Evolutionary conservation across 92 coral and sea anemone genomes (phyloP).

Genomic region (Pocillopora grandis): DNA sequence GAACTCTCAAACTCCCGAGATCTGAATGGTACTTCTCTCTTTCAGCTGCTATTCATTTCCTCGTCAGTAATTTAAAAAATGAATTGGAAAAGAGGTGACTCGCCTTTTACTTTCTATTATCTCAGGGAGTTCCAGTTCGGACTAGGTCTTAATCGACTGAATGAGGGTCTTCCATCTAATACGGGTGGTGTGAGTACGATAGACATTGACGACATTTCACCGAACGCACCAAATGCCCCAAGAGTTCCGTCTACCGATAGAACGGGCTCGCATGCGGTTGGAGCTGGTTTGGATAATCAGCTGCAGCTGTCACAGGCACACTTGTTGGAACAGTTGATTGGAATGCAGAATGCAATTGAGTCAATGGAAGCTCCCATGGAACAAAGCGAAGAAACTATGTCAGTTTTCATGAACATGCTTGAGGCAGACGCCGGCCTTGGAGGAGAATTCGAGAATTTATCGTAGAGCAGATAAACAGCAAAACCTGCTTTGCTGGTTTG

Average conservation of each 20-base stretch:
- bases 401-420: slow-evolving; percentile 84
- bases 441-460: slow-evolving; percentile 62
- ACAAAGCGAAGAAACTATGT: slow-evolving; percentile 82
- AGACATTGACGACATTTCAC: slow-evolving; percentile 34
- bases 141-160: not conserved
- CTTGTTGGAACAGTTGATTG: slow-evolving; percentile 85
- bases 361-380: slow-evolving; percentile 87
- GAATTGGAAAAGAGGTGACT: no score
- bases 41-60: no score
- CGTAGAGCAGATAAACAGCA: slow-evolving; percentile 16
- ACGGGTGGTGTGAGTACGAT: slow-evolving; percentile 33
- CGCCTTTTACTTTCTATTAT: not conserved
- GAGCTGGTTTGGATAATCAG: slow-evolving; percentile 29
- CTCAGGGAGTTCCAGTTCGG: slow-evolving; percentile 6
- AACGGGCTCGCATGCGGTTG: slow-evolving; percentile 1
- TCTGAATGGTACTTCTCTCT: no score
- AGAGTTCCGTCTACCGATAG: slow-evolving; percentile 10
- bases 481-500: no score
- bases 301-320: slow-evolving; percentile 66
- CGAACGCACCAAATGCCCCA: slow-evolving; percentile 12
- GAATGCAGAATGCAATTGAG: slow-evolving; percentile 93
- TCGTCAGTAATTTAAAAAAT: no score
- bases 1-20: no score
- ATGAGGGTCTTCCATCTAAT: slow-evolving; percentile 4
- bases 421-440: slow-evolving; percentile 84